Evolutionary conservation across 1,140 invertebrate species (phyloP).

Genomic region (Uloborus diversus): DNA sequence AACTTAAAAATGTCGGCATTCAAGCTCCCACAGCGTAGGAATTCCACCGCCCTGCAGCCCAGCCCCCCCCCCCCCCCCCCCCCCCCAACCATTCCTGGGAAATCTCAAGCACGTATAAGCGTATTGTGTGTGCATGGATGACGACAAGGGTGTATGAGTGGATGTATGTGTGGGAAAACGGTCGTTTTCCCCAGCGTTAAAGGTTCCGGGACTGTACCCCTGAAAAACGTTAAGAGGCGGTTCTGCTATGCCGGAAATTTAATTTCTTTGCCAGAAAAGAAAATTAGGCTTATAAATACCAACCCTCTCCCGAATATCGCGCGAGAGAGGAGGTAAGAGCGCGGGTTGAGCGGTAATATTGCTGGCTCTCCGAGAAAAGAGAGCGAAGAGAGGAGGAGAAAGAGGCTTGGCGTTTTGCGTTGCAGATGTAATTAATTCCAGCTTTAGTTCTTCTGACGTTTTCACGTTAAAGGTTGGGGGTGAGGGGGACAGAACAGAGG

Average conservation of each 20-base stretch:
- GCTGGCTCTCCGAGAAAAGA: background rate
- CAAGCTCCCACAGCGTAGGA: background rate
- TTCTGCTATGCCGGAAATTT: constrained; percentile 52
- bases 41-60: background rate
- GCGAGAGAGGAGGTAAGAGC: background rate
- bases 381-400: background rate
- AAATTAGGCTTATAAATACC: constrained; percentile 57
- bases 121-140: constrained; percentile 20
- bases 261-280: constrained; percentile 56
- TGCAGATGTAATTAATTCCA: constrained; percentile 54
- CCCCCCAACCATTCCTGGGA: background rate
- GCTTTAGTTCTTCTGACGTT: constrained; percentile 47
- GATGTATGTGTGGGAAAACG: constrained; percentile 1
- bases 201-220: constrained; percentile 21
- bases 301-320: constrained; percentile 19
- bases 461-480: background rate
- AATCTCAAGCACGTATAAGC: background rate
- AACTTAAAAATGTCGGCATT: constrained; percentile 54
- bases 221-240: constrained; percentile 29
- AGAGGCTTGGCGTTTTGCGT: constrained; percentile 21
- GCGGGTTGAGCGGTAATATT: background rate
- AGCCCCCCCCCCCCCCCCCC: background rate
- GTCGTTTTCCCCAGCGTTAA: constrained; percentile 4
- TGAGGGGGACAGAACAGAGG: too few relatives aligned
- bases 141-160: background rate